Evolutionary conservation across 2,888 invertebrate species (phyloP), one percentile per base, ranked within the genome.

Genomic region (Taenaris catops): DNA sequence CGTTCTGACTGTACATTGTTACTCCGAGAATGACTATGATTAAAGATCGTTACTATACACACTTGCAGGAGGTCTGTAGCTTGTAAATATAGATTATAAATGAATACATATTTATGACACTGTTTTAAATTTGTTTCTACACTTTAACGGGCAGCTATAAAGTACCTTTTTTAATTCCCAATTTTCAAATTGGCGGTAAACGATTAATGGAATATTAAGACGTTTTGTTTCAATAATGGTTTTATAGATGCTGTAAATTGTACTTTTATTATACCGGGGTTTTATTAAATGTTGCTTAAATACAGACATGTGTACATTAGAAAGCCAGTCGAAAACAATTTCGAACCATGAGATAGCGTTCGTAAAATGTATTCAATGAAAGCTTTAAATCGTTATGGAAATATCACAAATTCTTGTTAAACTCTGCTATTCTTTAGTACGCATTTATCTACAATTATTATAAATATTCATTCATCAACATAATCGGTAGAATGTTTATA

Each of bases 11-110:
- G 38, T 39, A 37, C 31, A 29, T 37, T 32, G 35, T 43, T 43
- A 38, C 28, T 23, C 33, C 17, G 29, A 39, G 33, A 43, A 44
- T 34, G 43, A 40, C 43, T 44, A 40, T 44, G 43, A 44, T 44
- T 44, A 44, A 44, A 40, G 43, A 44, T 37, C 40, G 40, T 44
- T 40, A 32, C 43, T 33, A 26, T 24, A 38, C 41, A 24, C 29
- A 29, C 32, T 29, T 27, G 41, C 38, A 34, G 41, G 44, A 41
- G 38, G 41, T 43, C 38, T 35, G 25, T 16, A 20, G 24, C 25
- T 25, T 25, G 43, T 35, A 33, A 34, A 20, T 29, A 41, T 31
- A 41, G 32, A 32, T 41, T 46, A 41, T 41, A 46, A 46, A 46
- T 38, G 33, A 23, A 19, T 36, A 36, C 31, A 34, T 17, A 10